Base-by-base conservation (phyloP, 2,113 vertebrate species). In the Pteronura brasiliensis region DNA sequence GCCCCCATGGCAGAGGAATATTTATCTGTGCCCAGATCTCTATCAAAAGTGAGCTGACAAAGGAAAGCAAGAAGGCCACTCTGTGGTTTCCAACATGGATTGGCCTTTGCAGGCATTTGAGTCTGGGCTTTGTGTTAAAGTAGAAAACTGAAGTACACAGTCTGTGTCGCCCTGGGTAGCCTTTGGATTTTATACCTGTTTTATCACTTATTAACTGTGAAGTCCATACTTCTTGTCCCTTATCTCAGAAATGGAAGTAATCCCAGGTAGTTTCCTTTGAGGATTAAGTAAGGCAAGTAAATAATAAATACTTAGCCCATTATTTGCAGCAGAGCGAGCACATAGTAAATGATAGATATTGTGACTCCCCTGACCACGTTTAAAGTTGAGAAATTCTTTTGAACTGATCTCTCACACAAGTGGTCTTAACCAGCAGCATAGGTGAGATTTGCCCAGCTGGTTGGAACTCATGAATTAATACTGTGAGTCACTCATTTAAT, bases 181-280 rank as follows among this genome's bases (percentile, higher is more conserved):
- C 63, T 52, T n/a, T 44, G 76, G 47, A 29, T 84, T 61, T 61
- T 72, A 42, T 61, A 65, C 21, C 36, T 21, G 52, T 20, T 29
- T 76, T 29, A 86, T 92, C 49, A 7, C 21, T 83, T 92, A 80
- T 61, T 76, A 65, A 39, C 55, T 36, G 4, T 44, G 71, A 80
- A 67, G 59, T 29, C 8, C 10, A n/a, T 49, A 11, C 59, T 57
- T 77, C 29, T 34, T 12, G 63, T 63, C 47, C 88, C 86, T 90
- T 23, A 93, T 72, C 36, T 77, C 57, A 49, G n/a, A 88, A 44
- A 8, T 6, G 21, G 23, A 88, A 91, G 25, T 59, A 86, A 94
- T 82, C 49, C 9, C 42, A 81, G 14, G 61, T 44, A 92, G 25
- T 55, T 82, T 94, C 57, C 29, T 93, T 92, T 65, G 72, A 72